Percentiles rank a stretch among this genome's conserved stretches.
These are phyloP conservation scores for Gallinago media DNA, from an alignment of 2,113 vertebrate genomes.

Conservation along the genomic window DNA sequence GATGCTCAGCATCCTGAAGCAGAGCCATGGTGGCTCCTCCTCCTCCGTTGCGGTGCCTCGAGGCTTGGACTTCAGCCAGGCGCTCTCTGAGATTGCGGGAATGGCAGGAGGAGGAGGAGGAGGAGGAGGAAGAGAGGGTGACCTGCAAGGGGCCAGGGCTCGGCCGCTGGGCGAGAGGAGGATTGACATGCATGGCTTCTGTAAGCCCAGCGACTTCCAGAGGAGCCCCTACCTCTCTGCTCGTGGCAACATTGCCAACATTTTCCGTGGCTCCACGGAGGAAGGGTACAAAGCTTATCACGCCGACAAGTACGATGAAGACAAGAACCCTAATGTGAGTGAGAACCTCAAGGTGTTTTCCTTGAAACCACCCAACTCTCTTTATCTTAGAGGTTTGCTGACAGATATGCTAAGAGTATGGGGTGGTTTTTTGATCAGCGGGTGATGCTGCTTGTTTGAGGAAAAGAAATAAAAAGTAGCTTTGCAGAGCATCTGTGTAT, in stretches of 20 bases:
- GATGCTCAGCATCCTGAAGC: slow-evolving; percentile 70
- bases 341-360: neutral
- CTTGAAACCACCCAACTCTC: neutral
- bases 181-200: neutral
- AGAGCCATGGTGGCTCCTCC: neutral
- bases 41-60: neutral
- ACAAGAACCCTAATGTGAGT: slow-evolving; percentile 88
- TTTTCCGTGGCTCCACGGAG: slow-evolving; percentile 74
- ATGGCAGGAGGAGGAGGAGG: neutral
- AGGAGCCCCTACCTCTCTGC: slow-evolving; percentile 81
- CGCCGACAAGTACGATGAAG: slow-evolving; percentile 81
- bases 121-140: neutral
- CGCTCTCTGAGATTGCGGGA: neutral
- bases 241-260: slow-evolving; percentile 79
- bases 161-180: neutral
- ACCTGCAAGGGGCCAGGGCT: neutral
- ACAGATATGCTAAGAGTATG: neutral
- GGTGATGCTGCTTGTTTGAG: neutral
- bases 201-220: neutral
- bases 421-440: fast-evolving
- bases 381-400: neutral
- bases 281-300: slow-evolving; percentile 81
- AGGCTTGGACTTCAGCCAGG: slow-evolving; percentile 57
- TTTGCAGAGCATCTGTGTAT: neutral
- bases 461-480: neutral